Conservation (phyloP, 2,113 vertebrate species). For the Irena cyanogastra region DNA sequence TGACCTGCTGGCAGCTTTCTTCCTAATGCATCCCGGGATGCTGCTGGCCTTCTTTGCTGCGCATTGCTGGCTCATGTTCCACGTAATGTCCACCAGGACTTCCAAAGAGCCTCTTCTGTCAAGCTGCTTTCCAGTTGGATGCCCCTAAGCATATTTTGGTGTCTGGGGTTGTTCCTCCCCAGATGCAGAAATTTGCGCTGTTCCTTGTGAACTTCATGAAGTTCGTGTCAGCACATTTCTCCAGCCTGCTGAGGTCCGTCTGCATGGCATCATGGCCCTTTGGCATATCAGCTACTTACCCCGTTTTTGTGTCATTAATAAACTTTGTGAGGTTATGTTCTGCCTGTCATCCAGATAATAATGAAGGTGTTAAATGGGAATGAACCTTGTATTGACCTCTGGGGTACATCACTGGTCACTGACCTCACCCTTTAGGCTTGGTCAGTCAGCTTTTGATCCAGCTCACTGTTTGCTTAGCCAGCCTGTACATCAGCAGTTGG, state of each 20-base stretch:
- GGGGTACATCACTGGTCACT: background rate
- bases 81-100: background rate
- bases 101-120: background rate
- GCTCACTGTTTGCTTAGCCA: background rate
- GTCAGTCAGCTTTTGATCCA: background rate
- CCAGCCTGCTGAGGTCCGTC: background rate
- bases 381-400: background rate
- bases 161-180: background rate
- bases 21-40: background rate
- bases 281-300: background rate
- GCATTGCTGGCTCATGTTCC: background rate
- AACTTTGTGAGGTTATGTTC: background rate
- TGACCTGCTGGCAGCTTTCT: background rate
- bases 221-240: background rate
- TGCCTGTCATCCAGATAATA: background rate
- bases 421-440: background rate
- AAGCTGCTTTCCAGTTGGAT: background rate
- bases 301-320: background rate
- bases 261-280: background rate
- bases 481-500: background rate
- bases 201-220: background rate
- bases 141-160: background rate
- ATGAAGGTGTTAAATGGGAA: background rate
- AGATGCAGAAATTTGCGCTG: background rate
- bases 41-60: background rate